These are phyloP conservation scores for Antechinus stuartii DNA, from an alignment of 2,113 vertebrate species.

Conservation along the genomic window DNA sequence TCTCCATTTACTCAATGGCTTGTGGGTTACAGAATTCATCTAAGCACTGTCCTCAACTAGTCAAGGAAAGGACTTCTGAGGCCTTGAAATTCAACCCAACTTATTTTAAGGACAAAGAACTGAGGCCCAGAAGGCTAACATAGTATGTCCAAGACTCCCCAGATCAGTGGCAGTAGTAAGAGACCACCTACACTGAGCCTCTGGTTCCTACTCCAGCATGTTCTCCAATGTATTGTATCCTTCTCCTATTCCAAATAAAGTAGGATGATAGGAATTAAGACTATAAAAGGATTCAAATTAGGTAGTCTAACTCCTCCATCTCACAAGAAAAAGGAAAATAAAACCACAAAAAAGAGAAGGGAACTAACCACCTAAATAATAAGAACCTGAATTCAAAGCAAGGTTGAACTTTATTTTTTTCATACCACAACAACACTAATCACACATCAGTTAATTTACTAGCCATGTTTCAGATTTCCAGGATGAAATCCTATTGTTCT, in stretches of 20 bases:
- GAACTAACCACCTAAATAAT: not conserved
- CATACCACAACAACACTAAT: not conserved
- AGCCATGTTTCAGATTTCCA: not conserved
- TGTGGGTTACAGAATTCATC: not conserved
- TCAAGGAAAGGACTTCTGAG: not conserved
- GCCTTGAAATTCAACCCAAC: not conserved
- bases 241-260: not conserved
- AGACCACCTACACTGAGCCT: not conserved
- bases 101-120: not conserved
- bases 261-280: not conserved
- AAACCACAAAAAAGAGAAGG: not conserved
- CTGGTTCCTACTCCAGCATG: not conserved
- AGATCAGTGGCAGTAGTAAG: not conserved
- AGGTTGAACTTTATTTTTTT: not conserved
- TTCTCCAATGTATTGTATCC: not conserved
- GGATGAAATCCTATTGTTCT: too few species aligned
- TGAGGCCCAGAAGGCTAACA: not conserved
- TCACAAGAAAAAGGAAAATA: not conserved
- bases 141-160: not conserved
- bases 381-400: not conserved
- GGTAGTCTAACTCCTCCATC: not conserved
- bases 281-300: not conserved
- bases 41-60: not conserved
- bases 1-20: not conserved
- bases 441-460: not conserved